Base-by-base conservation (phyloP, 2,113 vertebrate genomes). In the Odocoileus virginianus region DNA sequence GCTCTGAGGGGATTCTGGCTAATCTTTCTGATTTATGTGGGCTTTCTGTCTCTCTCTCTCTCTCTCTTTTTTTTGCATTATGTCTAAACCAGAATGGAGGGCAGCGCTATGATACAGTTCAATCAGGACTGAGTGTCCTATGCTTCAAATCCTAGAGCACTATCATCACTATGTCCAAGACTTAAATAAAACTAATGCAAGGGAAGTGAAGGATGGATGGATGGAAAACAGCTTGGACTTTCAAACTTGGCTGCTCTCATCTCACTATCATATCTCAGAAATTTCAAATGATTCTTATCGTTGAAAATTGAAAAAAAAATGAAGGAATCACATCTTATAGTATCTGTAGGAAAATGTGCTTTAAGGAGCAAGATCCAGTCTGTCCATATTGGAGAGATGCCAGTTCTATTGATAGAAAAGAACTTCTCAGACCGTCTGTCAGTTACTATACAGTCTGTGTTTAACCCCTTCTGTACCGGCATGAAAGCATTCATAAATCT, bases 281-380 rank as follows among this genome's bases (percentile, higher is more conserved):
- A 90, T 92, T 94, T 95, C 36, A 96, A 85, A 87, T 94, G 30
- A 54, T 93, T 95, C n/a, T 95, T 83, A 82, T 47, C 25, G 74
- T 84, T 89, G 76, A 95, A 96, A 96, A 89, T 58, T 50, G 6
- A 27, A 27, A 54, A 91, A 94, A 82, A 81, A 61, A 55, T 21
- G 43, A 94, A 96, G 6, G 23, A 96, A 87, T 87, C 58, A 47
- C 28, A 96, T 94, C 64, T 94, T 92, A 93, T 15, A 98, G 58
- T 96, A 92, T 96, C 84, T n/a, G 28, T 96, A 92, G 60, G 47
- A 96, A 96, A 97, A 87, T 97, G 47, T 94, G 58, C 82, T 96
- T 95, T 94, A 97, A 96, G 89, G 96, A 95, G 89, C 82, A 91
- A 95, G 89, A 94, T 82, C 16, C 89, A 94, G 47, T 91, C 96